phyloP scores from a whole-genome alignment of 92 coral and sea anemone species.

The Chrysogorgia sp. region DNA sequence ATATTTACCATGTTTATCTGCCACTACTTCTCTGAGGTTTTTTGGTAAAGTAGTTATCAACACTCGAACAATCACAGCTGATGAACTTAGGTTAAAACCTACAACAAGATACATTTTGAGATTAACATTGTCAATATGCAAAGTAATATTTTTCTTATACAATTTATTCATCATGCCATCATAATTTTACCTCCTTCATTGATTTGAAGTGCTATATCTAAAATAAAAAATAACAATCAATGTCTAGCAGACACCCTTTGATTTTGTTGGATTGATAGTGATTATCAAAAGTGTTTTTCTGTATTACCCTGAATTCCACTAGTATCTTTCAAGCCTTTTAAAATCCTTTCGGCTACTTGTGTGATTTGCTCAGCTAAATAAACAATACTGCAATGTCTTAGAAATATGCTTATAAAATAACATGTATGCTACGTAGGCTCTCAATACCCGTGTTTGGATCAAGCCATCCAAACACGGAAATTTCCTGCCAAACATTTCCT shows the following conservation, averaged over 20 bases:
- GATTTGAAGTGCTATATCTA: conserved; percentile 91
- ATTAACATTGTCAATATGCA: neutral
- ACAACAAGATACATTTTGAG: neutral
- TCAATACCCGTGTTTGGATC: too few relatives aligned
- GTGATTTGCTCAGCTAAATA: conserved; percentile 70
- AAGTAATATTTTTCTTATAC: neutral
- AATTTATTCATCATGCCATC: neutral
- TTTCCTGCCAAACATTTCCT: too few relatives aligned
- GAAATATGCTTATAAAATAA: neutral
- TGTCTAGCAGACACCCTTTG: neutral
- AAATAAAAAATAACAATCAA: neutral
- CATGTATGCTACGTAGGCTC: too few relatives aligned
- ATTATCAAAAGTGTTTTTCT: too few relatives aligned
- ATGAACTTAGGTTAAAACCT: conserved; percentile 91
- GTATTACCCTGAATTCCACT: neutral
- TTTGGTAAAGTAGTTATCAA: conserved; percentile 94
- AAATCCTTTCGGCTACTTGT: conserved; percentile 84
- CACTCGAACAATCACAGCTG: conserved; percentile 91
- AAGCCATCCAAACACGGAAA: too few relatives aligned
- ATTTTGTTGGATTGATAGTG: too few relatives aligned
- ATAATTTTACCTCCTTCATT: conserved; percentile 85
- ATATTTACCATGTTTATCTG: conserved; percentile 89
- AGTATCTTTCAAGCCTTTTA: conserved; percentile 81
- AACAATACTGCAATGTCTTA: neutral
- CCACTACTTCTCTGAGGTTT: conserved; percentile 89